Evolutionary conservation across 1,140 invertebrate genomes (phyloP), one percentile per base, ranked within the genome.

Genomic region (Heliconius hermathena): DNA sequence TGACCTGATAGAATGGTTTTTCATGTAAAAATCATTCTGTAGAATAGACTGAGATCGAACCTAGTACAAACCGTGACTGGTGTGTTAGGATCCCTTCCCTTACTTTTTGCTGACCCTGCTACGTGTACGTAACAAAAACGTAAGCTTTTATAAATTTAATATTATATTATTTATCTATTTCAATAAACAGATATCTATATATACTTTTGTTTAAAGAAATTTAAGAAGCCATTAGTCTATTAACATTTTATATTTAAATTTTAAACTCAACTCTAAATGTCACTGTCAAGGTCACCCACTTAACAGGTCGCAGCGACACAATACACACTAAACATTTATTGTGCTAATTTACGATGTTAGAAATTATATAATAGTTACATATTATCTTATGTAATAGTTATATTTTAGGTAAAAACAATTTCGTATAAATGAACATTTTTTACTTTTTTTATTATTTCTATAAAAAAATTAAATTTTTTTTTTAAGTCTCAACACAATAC

Each of bases 201-300:
- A 54, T 16, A 46, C 13, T 1, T 54, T 4, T 54, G 52, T 54
- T 20, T 8, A n/a, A 54, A 60, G 57, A 9, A 66, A 66, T 26
- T 66, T 3, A 29, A 66, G 60, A 29, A 4, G 26, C 26, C 60
- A 29, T 16, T 66, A 3, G 26, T 26, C 26, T 66, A 6, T 29
- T 29, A 66, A 66, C 26, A 66, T 66, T 26, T 66, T 13, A 29
- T 66, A 66, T 66, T 29, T 66, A 29, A 66, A 66, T 66, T 66
- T 66, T 66, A 22, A 66, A 66, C 60, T 66, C 22, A 9, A 66
- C 22, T 8, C 11, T 13, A 29, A 66, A 66, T 29, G 60, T 66
- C 26, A 66, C 60, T 66, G 60, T 66, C 60, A 66, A 66, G 60
- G 60, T 66, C 13, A 29, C 60, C 54, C n/a, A 26, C 9, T 16